Conservation (phyloP, 2,888 invertebrate species). For the Pyralis farinalis region DNA sequence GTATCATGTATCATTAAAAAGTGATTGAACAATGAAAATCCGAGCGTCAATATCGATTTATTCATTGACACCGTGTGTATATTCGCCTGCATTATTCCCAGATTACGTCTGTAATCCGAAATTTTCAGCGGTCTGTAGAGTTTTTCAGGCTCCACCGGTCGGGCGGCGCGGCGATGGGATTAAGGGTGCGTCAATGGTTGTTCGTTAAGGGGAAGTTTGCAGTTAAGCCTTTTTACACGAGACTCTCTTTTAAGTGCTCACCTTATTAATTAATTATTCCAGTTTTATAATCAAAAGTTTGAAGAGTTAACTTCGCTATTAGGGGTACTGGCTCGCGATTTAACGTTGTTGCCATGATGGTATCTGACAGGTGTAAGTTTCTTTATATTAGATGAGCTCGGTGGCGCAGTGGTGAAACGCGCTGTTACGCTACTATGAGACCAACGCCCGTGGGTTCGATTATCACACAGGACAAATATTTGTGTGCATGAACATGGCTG, state of each 20-base stretch:
- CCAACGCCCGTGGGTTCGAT: too few relatives aligned
- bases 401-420: too few relatives aligned
- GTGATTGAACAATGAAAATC: slow-evolving; percentile 31
- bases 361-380: slow-evolving; percentile 4
- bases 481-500: too few relatives aligned
- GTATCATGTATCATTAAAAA: slow-evolving; percentile 39
- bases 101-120: slow-evolving; percentile 55
- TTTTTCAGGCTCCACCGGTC: slow-evolving; percentile 45
- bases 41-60: slow-evolving; percentile 25
- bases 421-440: too few relatives aligned
- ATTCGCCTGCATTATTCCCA: slow-evolving; percentile 38
- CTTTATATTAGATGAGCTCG: too few relatives aligned
- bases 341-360: slow-evolving; percentile 6
- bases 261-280: slow-evolving; percentile 68
- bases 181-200: slow-evolving; percentile 44
- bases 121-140: slow-evolving; percentile 47
- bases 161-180: slow-evolving; percentile 51
- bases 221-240: slow-evolving; percentile 57
- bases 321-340: slow-evolving; percentile 18
- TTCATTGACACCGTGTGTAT: slow-evolving; percentile 36
- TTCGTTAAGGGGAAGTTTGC: slow-evolving; percentile 47
- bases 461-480: too few relatives aligned
- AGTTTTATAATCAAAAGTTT: slow-evolving; percentile 46
- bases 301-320: slow-evolving; percentile 32
- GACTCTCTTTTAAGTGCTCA: slow-evolving; percentile 52